Evolutionary conservation across 1,140 invertebrate genomes (phyloP), one percentile per base, ranked within the genome.

Genomic region (Heliothis subflexa): DNA sequence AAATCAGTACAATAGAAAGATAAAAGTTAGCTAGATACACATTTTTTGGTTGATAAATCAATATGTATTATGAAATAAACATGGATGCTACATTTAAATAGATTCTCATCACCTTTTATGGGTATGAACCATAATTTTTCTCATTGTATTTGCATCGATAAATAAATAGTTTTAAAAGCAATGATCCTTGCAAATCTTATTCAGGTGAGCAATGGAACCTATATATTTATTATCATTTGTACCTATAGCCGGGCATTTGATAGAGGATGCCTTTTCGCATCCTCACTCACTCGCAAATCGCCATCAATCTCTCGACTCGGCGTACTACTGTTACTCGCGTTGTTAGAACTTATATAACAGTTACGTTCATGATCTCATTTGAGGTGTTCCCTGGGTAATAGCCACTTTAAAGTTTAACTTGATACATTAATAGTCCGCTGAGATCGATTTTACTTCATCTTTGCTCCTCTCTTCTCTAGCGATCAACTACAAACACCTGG

Each of bases 221-320:
- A 11, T 16, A 10, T 18, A 52, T 70, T 16, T 70, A 52, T 28
- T 16, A 52, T 70, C 16, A 47, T 50, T 52, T 70, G 47, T 52
- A 5, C 25, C 4, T 14, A 47, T 45, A 16, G 40, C 62, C 3
- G 49, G 21, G 66, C 47, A 28, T 28, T 70, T 71, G 50, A 55
- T 71, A 71, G 50, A 71, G 68, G 68, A 71, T 71, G 68, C 68
- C 55, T 33, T 71, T 71, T 71, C 49, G 68, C 68, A 71, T 71
- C 68, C 68, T 71, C 9, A 28, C n/a, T 16, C 68, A 55, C 45
- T 55, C 25, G 28, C 40, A 18, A 54, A 13, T 71, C 50, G 68
- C 47, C 50, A 71, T 71, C 68, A 71, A 55, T 71, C 50, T 54
- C 50, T 40, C 68, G 25, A 5, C 28, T 16, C 49, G 68, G 14